Conservation (phyloP, 2,797 vertebrate species). For the Danio kyathit region DNA sequence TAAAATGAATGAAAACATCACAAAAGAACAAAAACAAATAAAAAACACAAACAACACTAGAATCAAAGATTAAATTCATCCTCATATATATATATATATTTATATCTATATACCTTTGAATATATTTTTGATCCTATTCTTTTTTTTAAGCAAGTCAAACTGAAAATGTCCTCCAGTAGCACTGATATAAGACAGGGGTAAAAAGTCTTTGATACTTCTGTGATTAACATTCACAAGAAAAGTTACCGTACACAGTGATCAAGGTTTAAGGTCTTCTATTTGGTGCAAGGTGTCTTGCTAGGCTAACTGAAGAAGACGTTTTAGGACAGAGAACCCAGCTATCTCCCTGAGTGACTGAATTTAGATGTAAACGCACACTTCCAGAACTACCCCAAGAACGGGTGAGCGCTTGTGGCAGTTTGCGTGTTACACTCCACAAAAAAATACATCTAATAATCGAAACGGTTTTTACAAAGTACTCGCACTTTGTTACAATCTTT, state of each 20-base stretch:
- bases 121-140: conserved; percentile 69
- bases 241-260: conserved; percentile 86
- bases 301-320: conserved; percentile 74
- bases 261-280: conserved; percentile 83
- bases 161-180: conserved; percentile 70
- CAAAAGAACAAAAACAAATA: conserved; percentile 64
- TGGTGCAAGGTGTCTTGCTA: conserved; percentile 78
- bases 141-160: conserved; percentile 71
- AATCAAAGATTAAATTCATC: conserved; percentile 76
- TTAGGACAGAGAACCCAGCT: conserved; percentile 81
- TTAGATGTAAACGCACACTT: conserved; percentile 66
- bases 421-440: conserved; percentile 53
- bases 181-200: conserved; percentile 73
- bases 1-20: conserved; percentile 76
- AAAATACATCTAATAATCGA: conserved; percentile 56
- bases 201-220: conserved; percentile 80
- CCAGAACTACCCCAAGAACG: conserved; percentile 49
- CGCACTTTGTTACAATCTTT: conserved; percentile 73
- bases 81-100: conserved; percentile 59
- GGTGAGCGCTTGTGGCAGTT: conserved; percentile 36
- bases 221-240: conserved; percentile 88
- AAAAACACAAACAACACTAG: conserved; percentile 72
- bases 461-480: conserved; percentile 60
- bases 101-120: conserved; percentile 55
- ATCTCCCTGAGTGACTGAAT: conserved; percentile 83